Evolutionary conservation across 37 sponge, comb jelly and placozoan species (phyloP).

Genomic region (Beroe forskalii): DNA sequence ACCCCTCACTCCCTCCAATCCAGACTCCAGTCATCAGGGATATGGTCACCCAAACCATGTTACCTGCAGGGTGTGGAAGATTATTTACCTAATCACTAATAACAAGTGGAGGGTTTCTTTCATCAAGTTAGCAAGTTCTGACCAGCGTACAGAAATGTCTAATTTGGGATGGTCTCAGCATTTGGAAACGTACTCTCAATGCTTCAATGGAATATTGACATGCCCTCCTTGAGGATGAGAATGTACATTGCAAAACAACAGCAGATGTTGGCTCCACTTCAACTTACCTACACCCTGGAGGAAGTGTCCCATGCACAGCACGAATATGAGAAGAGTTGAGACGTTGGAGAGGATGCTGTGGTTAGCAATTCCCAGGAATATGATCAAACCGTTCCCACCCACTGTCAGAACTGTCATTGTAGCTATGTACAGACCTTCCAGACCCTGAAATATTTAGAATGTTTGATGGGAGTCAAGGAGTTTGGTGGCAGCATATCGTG

Average conservation of each 20-base stretch:
- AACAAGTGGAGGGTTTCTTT: too few species aligned
- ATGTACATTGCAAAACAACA: too few species aligned
- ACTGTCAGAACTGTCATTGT: constrained; percentile 37
- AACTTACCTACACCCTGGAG: constrained; percentile 53
- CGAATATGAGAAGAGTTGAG: constrained; percentile 60
- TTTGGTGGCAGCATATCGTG: too few species aligned
- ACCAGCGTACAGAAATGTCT: too few species aligned
- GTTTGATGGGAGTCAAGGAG: too few species aligned
- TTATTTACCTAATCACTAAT: too few species aligned
- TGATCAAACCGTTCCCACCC: constrained; percentile 31
- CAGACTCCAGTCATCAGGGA: constrained; percentile 20
- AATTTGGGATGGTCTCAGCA: too few species aligned
- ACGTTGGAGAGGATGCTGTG: constrained; percentile 51
- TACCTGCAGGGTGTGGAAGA: neutral
- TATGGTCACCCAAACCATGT: constrained; percentile 54
- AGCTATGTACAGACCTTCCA: constrained; percentile 25
- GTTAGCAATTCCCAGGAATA: constrained; percentile 28
- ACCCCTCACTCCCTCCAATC: constrained; percentile 29
- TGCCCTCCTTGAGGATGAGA: too few species aligned
- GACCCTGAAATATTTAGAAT: neutral
- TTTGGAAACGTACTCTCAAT: too few species aligned
- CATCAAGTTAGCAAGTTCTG: too few species aligned
- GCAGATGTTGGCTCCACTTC: too few species aligned
- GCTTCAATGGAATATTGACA: too few species aligned
- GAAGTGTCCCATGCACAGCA: constrained; percentile 35